Percentiles rank a stretch among this genome's conserved stretches.
phyloP scores from a whole-genome alignment of 1,140 invertebrate species.

The Potamilus streckersoni region DNA sequence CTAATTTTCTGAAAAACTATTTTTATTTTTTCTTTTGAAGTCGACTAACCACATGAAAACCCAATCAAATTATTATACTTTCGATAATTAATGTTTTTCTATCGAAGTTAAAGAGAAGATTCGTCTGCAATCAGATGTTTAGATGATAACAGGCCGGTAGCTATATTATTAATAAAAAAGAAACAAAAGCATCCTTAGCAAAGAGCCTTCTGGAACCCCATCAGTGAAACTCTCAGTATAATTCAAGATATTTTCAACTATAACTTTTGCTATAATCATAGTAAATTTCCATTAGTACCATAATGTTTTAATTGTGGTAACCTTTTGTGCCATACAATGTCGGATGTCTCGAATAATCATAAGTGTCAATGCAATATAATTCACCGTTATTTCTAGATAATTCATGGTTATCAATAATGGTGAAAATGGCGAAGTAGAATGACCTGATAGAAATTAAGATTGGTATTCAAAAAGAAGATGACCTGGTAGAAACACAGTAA shows the following conservation, averaged over 20 bases:
- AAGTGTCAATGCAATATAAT: conserved; percentile 15
- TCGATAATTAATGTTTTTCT: background rate
- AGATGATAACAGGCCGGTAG: conserved; percentile 3
- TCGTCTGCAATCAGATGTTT: conserved; percentile 30
- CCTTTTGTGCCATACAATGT: conserved; percentile 26
- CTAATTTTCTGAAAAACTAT: too few species aligned
- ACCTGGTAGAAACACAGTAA: background rate
- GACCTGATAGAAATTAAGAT: conserved; percentile 4
- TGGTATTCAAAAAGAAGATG: background rate
- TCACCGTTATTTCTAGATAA: background rate
- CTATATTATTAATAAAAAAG: conserved; percentile 39
- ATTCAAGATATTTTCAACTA: conserved; percentile 6
- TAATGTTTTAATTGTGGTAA: conserved; percentile 19
- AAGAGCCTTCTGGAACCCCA: conserved; percentile 42
- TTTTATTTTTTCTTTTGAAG: too few species aligned
- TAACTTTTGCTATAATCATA: conserved; percentile 20
- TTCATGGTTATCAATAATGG: background rate
- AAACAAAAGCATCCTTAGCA: conserved; percentile 36
- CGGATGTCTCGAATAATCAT: conserved; percentile 27
- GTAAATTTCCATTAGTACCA: conserved; percentile 10
- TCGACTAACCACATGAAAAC: too few species aligned
- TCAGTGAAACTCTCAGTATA: conserved; percentile 5
- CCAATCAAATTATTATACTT: too few species aligned
- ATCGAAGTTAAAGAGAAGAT: conserved; percentile 1
- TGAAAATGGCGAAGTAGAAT: conserved; percentile 11